Percentiles rank a stretch among this genome's conserved stretches.
Evolutionary conservation across 2,797 vertebrate genomes (phyloP).

Genomic region (Coilia nasus): DNA sequence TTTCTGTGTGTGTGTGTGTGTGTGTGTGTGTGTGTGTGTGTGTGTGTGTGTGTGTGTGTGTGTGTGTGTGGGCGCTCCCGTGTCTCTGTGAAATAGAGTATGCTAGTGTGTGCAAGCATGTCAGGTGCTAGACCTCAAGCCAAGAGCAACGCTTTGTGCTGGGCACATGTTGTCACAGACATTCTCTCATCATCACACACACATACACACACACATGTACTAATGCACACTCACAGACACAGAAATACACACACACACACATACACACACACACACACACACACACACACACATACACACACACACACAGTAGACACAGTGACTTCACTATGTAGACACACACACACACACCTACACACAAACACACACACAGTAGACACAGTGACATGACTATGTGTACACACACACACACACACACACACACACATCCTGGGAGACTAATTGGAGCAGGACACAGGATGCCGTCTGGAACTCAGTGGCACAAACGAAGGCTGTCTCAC

Average conservation of each 20-base stretch:
- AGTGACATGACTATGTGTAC: not conserved
- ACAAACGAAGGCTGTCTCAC: conserved; percentile 61
- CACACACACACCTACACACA: not conserved
- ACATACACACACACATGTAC: not conserved
- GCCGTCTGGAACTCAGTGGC: conserved; percentile 51
- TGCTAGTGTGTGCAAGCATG: not conserved
- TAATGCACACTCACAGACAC: no score
- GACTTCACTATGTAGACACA: not conserved
- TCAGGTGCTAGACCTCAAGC: not conserved
- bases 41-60: not conserved
- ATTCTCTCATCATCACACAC: conserved; percentile 47
- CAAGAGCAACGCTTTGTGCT: not conserved
- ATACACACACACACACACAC: no score
- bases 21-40: not conserved
- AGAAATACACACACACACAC: no score
- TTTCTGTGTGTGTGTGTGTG: not conserved
- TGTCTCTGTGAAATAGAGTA: not conserved
- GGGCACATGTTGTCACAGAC: conserved; percentile 43
- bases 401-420: conserved; percentile 33
- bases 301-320: not conserved
- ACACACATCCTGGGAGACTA: conserved; percentile 41
- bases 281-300: not conserved
- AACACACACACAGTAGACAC: not conserved
- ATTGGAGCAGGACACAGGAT: conserved; percentile 60
- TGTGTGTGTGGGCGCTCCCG: conserved; percentile 4